These are phyloP conservation scores for Stegostoma tigrinum DNA, from an alignment of 2,113 vertebrate species.

Conservation along the genomic window DNA sequence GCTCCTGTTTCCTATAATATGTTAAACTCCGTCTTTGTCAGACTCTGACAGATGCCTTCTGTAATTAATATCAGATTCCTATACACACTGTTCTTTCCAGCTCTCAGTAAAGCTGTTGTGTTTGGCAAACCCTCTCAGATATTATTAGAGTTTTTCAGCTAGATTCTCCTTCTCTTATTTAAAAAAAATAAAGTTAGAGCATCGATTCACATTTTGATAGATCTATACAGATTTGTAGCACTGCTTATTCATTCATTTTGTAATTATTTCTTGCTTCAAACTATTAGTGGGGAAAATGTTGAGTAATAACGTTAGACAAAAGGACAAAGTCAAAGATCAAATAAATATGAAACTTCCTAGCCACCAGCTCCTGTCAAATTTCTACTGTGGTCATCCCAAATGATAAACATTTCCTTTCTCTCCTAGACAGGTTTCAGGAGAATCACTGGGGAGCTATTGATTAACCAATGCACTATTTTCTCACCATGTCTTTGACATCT, in stretches of 20 bases:
- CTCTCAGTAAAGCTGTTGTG: neutral
- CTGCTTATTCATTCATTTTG: neutral
- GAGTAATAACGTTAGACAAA: neutral
- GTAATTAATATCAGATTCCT: neutral
- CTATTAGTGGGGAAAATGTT: neutral
- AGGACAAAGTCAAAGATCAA: neutral
- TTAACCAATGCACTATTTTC: too few species aligned
- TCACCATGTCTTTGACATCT: too few species aligned
- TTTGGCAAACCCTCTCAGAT: neutral
- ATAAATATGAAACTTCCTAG: too few species aligned
- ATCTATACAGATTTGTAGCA: neutral
- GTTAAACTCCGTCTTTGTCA: too few species aligned
- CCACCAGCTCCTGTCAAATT: too few species aligned
- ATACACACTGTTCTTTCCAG: neutral
- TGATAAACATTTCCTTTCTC: too few species aligned
- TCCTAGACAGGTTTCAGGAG: too few species aligned
- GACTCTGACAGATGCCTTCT: neutral
- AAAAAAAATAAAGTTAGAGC: neutral
- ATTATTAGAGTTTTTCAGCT: neutral
- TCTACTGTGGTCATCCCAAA: too few species aligned
- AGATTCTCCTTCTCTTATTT: neutral
- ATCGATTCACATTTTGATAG: neutral
- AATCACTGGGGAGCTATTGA: too few species aligned
- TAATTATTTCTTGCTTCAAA: too few species aligned
- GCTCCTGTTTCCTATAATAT: too few species aligned